Percentiles rank a stretch among this genome's conserved stretches.
Evolutionary conservation across 2,888 invertebrate genomes (phyloP).

Genomic region (Sipha maydis): DNA sequence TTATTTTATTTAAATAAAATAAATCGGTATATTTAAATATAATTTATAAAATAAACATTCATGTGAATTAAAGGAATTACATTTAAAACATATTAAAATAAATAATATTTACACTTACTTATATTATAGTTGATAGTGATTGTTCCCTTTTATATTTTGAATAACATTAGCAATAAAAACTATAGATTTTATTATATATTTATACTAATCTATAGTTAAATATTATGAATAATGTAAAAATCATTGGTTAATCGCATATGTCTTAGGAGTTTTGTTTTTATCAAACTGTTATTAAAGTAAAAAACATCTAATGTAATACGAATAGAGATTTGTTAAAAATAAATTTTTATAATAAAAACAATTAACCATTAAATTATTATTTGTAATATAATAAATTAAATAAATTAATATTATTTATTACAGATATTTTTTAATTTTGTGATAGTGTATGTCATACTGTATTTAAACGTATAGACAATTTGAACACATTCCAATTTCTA

Average conservation of each 20-base stretch:
- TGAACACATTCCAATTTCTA: constrained; percentile 58
- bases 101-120: constrained; percentile 15
- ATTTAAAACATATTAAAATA: neutral
- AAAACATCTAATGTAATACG: neutral
- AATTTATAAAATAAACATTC: no score
- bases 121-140: neutral
- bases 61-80: no score
- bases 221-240: neutral
- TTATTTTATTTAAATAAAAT: neutral
- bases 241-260: neutral
- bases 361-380: no score
- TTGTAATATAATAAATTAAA: constrained; percentile 10
- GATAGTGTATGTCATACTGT: constrained; percentile 32
- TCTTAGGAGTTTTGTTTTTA: neutral
- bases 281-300: neutral
- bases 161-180: neutral
- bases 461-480: constrained; percentile 37
- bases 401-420: neutral
- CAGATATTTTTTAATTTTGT: constrained; percentile 20
- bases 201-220: neutral
- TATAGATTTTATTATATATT: neutral
- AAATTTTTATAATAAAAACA: no score
- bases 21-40: neutral
- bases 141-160: neutral
- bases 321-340: neutral